These are phyloP conservation scores for Mola mola DNA, from an alignment of 2,113 vertebrate species.

Conservation along the genomic window DNA sequence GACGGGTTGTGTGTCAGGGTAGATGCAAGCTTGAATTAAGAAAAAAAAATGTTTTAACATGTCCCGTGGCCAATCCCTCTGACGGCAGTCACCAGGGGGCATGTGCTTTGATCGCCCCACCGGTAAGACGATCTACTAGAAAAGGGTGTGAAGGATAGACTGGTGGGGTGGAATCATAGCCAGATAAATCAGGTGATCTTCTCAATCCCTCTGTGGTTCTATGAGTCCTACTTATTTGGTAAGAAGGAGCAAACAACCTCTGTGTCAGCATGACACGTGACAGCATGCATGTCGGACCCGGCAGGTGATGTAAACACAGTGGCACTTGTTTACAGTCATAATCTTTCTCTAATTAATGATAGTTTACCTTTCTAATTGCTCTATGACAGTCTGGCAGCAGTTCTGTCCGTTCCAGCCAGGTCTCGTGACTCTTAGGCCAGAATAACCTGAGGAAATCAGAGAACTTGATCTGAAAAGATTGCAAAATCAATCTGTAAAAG, in stretches of 20 bases:
- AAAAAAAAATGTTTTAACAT: too few relatives aligned
- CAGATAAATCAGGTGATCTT: conserved; percentile 5
- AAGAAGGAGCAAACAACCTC: too few relatives aligned
- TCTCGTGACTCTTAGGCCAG: conserved; percentile 48
- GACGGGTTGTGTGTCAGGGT: background rate
- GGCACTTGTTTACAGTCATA: too few relatives aligned
- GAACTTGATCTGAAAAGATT: conserved; percentile 22
- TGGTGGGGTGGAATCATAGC: background rate
- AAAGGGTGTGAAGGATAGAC: background rate
- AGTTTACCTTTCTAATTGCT: conserved; percentile 7
- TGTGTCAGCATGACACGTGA: too few relatives aligned
- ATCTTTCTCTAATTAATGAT: background rate
- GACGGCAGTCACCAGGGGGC: too few relatives aligned
- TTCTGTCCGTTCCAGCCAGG: conserved; percentile 20
- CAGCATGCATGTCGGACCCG: too few relatives aligned
- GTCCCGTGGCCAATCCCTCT: too few relatives aligned
- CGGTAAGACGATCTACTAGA: background rate
- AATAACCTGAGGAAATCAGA: conserved; percentile 41
- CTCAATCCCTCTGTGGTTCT: background rate
- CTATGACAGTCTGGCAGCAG: conserved; percentile 7
- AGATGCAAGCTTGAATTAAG: background rate
- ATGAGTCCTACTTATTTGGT: too few relatives aligned
- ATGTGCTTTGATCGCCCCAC: too few relatives aligned
- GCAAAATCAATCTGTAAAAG: conserved; percentile 8
- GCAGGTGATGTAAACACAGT: too few relatives aligned